These are phyloP conservation scores for Hyposoter dolosus DNA, from an alignment of 2,888 invertebrate genomes.

Conservation along the genomic window DNA sequence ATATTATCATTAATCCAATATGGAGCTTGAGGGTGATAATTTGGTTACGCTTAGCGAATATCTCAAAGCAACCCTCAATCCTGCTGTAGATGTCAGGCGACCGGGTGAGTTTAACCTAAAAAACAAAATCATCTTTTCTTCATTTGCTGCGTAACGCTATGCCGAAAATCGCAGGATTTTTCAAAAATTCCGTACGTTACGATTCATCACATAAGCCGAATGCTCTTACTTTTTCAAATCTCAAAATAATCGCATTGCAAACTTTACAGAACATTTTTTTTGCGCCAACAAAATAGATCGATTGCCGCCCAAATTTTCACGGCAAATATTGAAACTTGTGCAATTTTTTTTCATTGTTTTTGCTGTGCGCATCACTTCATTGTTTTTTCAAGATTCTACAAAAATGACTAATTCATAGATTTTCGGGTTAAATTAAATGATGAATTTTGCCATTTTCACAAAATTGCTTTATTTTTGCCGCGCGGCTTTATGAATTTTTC, in stretches of 20 bases:
- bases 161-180: slow-evolving; percentile 2
- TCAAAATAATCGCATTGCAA: background rate
- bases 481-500: too few relatives aligned
- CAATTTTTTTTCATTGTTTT: background rate
- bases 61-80: slow-evolving; percentile 94
- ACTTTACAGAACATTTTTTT: background rate
- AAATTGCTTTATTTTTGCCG: too few relatives aligned
- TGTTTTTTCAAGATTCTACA: background rate
- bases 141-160: slow-evolving; percentile 18
- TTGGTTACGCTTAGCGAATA: slow-evolving; percentile 92
- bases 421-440: too few relatives aligned
- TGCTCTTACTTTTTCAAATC: background rate
- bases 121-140: slow-evolving; percentile 23
- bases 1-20: slow-evolving; percentile 81
- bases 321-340: background rate
- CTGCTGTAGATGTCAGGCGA: slow-evolving; percentile 92
- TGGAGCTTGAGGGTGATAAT: slow-evolving; percentile 96
- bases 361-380: background rate
- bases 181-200: background rate
- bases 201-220: background rate
- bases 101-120: slow-evolving; percentile 89
- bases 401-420: too few relatives aligned
- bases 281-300: background rate
- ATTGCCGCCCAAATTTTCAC: slow-evolving; percentile 4
- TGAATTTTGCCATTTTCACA: too few relatives aligned